Percentiles rank a stretch among this genome's conserved stretches.
Conservation (phyloP, 2,888 invertebrate species). For the Ophraella communa region DNA sequence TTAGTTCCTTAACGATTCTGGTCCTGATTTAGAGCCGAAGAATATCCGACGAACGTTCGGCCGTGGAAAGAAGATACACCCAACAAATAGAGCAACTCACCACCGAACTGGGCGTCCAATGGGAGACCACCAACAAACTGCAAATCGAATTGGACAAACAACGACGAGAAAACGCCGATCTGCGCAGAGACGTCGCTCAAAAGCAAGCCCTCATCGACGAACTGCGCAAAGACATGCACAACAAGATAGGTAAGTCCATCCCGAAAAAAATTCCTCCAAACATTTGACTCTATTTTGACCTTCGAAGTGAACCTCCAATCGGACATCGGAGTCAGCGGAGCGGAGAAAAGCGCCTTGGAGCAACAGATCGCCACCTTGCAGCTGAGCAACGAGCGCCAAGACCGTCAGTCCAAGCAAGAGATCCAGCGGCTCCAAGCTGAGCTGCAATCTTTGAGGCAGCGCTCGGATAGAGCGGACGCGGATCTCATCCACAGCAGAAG, state of each 20-base stretch:
- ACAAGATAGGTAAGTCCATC: constrained; percentile 70
- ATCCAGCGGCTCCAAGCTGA: constrained; percentile 77
- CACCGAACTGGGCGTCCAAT: constrained; percentile 79
- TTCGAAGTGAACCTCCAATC: constrained; percentile 79
- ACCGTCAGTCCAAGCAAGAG: constrained; percentile 79
- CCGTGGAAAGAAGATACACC: constrained; percentile 75
- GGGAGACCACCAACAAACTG: constrained; percentile 79
- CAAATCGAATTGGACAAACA: constrained; percentile 81
- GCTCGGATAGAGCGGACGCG: constrained; percentile 80
- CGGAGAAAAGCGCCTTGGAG: constrained; percentile 80
- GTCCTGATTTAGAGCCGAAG: constrained; percentile 64
- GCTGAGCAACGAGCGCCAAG: constrained; percentile 70
- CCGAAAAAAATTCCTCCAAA: no score
- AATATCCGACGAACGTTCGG: constrained; percentile 73
- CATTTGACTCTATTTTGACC: no score
- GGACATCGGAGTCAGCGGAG: constrained; percentile 76
- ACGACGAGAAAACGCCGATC: constrained; percentile 75
- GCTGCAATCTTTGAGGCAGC: constrained; percentile 75
- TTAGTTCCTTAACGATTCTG: no score
- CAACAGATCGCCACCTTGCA: constrained; percentile 79
- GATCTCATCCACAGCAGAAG: constrained; percentile 81
- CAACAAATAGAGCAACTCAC: constrained; percentile 79
- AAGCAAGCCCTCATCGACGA: constrained; percentile 79
- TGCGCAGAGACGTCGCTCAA: constrained; percentile 78
- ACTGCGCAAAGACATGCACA: constrained; percentile 78